Base-by-base conservation (phyloP, 2,888 invertebrate species). In the Steinernema scapterisci region DNA sequence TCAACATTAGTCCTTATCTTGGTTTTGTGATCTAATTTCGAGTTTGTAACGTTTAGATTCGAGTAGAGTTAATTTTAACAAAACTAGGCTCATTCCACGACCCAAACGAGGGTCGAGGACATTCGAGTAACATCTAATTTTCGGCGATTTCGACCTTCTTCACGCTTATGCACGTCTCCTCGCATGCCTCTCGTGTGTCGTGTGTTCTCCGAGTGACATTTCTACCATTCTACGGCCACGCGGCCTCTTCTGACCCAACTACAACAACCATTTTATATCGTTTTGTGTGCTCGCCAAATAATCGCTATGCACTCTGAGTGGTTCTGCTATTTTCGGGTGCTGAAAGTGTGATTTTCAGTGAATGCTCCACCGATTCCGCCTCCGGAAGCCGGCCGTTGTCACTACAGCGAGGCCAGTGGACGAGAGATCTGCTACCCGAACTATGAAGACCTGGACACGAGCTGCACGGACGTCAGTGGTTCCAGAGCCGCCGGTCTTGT, bases 301-400 rank as follows among this genome's bases (percentile, higher is more conserved):
- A 31, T 63, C 31, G 38, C 52, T 27, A 63, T 63, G 63, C 63
- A 38, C 63, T n/a, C 31, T 38, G 25, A 63, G 13, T 27, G 63
- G 11, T 25, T 48, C 13, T 38, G 2, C 21, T 19, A 21, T 21
- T 21, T n/a, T 19, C 52, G 21, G 3, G 19, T 23, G 21, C 52
- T 52, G 52, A 52, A 19, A 19, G 11, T 52, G 21, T 9, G 19
- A 1, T n/a, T 21, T 86, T 77, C 75, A 86, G 86, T 86, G 78
- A 84, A 84, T 13, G 81, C 83, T n/a, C 86, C 86, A 44, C 85
- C 85, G 31, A 86, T 86, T 79, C 86, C 85, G 7, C 86, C 86
- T 45, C 83, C 85, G 11, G 80, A 84, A 72, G 83, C 83, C 71
- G 86, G 86, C 23, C 79, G 83, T 70, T 86, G 86, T 71, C 79